Conservation (phyloP, 2,888 invertebrate species). For the Eupithecia centaureata region DNA sequence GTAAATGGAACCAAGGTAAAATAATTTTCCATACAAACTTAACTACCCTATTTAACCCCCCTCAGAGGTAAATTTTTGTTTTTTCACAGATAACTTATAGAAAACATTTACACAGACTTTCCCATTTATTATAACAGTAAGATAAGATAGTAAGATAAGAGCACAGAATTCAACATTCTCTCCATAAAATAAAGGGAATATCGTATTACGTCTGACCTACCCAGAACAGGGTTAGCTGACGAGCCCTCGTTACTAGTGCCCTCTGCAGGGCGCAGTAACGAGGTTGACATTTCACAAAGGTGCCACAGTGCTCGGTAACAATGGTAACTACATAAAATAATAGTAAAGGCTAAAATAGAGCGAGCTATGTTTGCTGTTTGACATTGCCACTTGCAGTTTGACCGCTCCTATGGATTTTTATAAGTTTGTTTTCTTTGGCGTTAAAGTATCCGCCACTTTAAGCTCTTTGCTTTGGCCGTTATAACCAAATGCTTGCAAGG, state of each 20-base stretch:
- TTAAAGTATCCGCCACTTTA: neutral
- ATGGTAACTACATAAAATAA: neutral
- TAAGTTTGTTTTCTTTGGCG: neutral
- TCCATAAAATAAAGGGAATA: neutral
- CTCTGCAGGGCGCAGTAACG: conserved; percentile 35
- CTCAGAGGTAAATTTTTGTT: too few relatives aligned
- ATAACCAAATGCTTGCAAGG: too few relatives aligned
- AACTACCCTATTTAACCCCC: too few relatives aligned
- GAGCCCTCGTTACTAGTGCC: conserved; percentile 27
- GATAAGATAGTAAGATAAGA: too few relatives aligned
- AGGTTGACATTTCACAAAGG: conserved; percentile 41
- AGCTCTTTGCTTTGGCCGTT: too few relatives aligned
- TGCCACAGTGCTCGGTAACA: neutral
- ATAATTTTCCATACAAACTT: too few relatives aligned
- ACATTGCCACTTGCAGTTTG: neutral
- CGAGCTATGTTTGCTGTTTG: neutral
- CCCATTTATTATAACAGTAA: too few relatives aligned
- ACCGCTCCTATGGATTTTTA: neutral
- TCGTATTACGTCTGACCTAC: conserved; percentile 20
- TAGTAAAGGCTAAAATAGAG: neutral
- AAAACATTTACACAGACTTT: too few relatives aligned
- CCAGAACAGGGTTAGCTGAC: conserved; percentile 24
- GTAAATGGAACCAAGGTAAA: too few relatives aligned
- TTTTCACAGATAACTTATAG: too few relatives aligned
- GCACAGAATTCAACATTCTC: neutral